Evolutionary conservation across 2,888 invertebrate genomes (phyloP), one percentile per base, ranked within the genome.

Genomic region (Lingula anatina): DNA sequence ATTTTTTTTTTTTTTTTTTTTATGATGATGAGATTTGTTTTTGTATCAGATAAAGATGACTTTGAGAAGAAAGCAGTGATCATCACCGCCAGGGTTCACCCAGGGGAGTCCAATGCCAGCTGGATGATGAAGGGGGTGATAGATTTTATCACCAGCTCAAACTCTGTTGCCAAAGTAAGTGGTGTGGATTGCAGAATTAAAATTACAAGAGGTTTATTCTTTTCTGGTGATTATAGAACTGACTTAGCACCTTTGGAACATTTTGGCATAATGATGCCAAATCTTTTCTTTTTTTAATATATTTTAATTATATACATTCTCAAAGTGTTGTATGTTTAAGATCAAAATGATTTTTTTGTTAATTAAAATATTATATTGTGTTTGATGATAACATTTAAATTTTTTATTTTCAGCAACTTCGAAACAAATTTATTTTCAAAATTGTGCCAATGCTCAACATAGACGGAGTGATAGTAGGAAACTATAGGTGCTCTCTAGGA

Each of bases 381-480:
- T n/a, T n/a, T n/a, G n/a, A n/a, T n/a, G n/a, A n/a, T n/a, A n/a
- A n/a, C n/a, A n/a, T n/a, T n/a, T 7, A n/a, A n/a, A 15, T 44
- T 26, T 41, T 38, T 47, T 39, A 23, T 26, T 55, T 54, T 15
- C 59, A 66, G 66, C 62, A 68, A 57, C 60, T 74, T 40, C 57
- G 73, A 28, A 61, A 70, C 51, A 62, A 56, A 41, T 70, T 71
- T 56, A 63, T 73, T 49, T 75, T 75, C 56, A 73, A 75, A 61
- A 63, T 75, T 20, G 68, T 76, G 24, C 76, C 76, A 2, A 76
- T 76, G 76, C 56, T 75, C 39, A 76, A 76, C 52, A 75, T 75
- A 9, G 76, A 76, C 44, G 76, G 76, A 4, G 76, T 76, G n/a
- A 76, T 76, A 15, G 73, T 76, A 2, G 75, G 75, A 4, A 76